Conservation (phyloP, 1,140 invertebrate species). For the Dinothrombium tinctorium region DNA sequence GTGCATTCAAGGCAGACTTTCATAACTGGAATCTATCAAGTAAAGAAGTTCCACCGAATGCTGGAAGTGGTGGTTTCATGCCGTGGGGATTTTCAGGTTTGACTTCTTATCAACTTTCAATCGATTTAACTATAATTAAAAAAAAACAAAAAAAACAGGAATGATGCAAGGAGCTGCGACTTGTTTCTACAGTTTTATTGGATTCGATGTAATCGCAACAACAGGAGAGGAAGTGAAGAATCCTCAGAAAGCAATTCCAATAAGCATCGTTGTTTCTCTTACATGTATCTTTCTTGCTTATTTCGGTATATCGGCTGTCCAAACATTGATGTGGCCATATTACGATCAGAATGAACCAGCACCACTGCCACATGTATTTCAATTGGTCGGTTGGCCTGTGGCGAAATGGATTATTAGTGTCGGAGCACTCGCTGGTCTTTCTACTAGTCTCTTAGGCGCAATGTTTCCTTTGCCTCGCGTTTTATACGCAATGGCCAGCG, state of each 20-base stretch:
- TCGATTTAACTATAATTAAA: too few relatives aligned
- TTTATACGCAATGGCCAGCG: slow-evolving; percentile 79
- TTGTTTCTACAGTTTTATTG: slow-evolving; percentile 74
- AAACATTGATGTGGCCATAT: slow-evolving; percentile 82
- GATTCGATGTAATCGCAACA: slow-evolving; percentile 65
- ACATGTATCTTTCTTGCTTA: slow-evolving; percentile 52
- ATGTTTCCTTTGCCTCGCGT: slow-evolving; percentile 90
- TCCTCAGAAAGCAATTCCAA: slow-evolving; percentile 57
- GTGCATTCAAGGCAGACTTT: slow-evolving; percentile 48
- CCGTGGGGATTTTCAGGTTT: slow-evolving; percentile 51
- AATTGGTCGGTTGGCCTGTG: slow-evolving; percentile 35
- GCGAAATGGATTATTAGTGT: slow-evolving; percentile 48
- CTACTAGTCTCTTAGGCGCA: slow-evolving; percentile 66
- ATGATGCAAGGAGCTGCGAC: slow-evolving; percentile 48
- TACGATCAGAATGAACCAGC: slow-evolving; percentile 21
- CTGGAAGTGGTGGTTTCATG: slow-evolving; percentile 43
- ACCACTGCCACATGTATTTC: slow-evolving; percentile 55
- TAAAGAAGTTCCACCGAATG: slow-evolving; percentile 2
- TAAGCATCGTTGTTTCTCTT: slow-evolving; percentile 58
- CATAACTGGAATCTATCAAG: slow-evolving; percentile 40
- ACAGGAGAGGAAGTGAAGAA: slow-evolving; percentile 66
- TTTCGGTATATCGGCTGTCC: slow-evolving; percentile 53
- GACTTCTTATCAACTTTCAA: too few relatives aligned
- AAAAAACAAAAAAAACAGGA: too few relatives aligned
- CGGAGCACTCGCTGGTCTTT: slow-evolving; percentile 45